Base-by-base conservation (phyloP, 2,888 invertebrate genomes). In the Halictus quadricinctus region DNA sequence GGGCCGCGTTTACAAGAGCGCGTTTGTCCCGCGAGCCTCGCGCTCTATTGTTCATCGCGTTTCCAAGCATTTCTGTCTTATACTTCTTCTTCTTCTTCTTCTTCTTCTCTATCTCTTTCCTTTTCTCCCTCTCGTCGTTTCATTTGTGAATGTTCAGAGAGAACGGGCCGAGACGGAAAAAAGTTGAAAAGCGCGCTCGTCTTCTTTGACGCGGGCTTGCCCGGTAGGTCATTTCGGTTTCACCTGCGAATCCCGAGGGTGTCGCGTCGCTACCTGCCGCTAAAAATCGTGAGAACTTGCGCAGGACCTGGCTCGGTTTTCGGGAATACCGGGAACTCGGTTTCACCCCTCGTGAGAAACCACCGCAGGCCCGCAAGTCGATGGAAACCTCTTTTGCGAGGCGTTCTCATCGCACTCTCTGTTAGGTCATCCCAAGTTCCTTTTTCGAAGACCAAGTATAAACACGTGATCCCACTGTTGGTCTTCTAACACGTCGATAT, bases 161-260 rank as follows among this genome's bases (percentile, higher is more conserved):
- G 72, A 76, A 76, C 46, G 41, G 58, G 18, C 46, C 66, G 58
- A 29, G 60, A 64, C 18, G 48, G 66, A 76, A 78, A 77, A 70
- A 85, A 76, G 54, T 75, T 36, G 64, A 85, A 69, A 76, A 81
- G 46, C 64, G 46, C 41, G 21, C n/a, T 41, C 48, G 46, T 72
- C 64, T 43, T 81, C 79, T 76, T 80, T 80, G 60, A 79, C 13
- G 76, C 41, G 25, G 54, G 21, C 48, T 72, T 86, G 50, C 72
- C 54, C 60, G 25, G 6, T 29, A 25, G 60, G 25, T 25, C 85
- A 86, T 81, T 87, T 87, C 87, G 86, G 84, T 80, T 87, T 89
- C 86, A 89, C 90, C 87, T 88, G 89, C 84, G 81, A 87, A 88
- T 83, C 70, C 84, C 43, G 10, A 8, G 36, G 41, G 36, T 21